Evolutionary conservation across 2,113 vertebrate genomes (phyloP).

Genomic region (Heterocephalus glaber): DNA sequence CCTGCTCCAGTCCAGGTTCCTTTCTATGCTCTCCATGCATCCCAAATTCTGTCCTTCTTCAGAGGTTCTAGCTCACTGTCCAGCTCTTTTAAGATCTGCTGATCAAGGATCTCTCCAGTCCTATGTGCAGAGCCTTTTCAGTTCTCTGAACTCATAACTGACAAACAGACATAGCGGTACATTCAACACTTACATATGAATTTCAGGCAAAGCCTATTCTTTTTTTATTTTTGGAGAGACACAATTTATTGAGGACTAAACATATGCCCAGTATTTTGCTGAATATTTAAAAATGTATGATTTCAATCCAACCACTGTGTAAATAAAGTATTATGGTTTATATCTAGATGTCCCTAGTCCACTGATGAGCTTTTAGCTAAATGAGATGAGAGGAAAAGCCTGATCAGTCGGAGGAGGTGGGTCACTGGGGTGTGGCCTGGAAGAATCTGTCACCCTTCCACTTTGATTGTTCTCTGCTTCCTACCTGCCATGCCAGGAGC

Average conservation of each 20-base stretch:
- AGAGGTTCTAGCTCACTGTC: neutral
- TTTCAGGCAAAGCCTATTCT: neutral
- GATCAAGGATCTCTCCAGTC: neutral
- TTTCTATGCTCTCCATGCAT: neutral
- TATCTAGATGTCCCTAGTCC: neutral
- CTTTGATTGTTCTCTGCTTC: neutral
- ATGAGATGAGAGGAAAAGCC: neutral
- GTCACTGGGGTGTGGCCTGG: neutral
- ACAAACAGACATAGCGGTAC: neutral
- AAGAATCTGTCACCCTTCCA: no score
- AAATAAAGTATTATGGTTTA: neutral
- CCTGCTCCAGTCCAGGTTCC: neutral
- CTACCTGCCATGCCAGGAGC: neutral
- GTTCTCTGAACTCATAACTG: neutral
- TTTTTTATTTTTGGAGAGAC: constrained; percentile 10
- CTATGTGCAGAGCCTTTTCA: neutral
- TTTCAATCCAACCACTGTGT: neutral
- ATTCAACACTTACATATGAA: neutral
- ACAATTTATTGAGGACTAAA: neutral
- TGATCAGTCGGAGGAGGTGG: neutral
- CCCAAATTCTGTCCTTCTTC: neutral
- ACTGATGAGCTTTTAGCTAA: neutral
- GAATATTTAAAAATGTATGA: constrained; percentile 17
- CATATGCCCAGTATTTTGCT: neutral
- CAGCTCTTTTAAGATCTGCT: neutral